Evolutionary conservation across 2,888 invertebrate genomes (phyloP), one percentile per base, ranked within the genome.

Genomic region (Pasiphila rectangulata): DNA sequence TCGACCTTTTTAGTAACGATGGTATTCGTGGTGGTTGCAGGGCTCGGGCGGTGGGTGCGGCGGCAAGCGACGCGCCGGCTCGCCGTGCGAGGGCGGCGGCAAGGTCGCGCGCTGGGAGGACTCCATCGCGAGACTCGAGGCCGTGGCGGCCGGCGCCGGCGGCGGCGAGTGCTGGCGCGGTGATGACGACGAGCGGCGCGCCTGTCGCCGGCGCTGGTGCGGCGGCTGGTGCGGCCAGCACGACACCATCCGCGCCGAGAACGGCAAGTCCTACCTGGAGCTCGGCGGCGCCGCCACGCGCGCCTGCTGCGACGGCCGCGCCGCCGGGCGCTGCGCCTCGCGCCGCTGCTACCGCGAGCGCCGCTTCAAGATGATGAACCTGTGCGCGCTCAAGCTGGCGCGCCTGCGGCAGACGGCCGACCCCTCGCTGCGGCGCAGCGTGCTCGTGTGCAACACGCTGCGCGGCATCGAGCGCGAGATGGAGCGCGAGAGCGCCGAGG

Each of bases 391-490:
- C 79, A 98, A 98, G 85, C 89, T 98, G 59, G 95, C 95, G 71
- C 91, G 95, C 65, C 94, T 95, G 69, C 92, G 96, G 43, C 96
- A 96, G 79, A 95, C 95, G 61, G 94, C 96, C 44, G 97, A 97
- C 78, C 96, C 97, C 29, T 95, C 96, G 52, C 89, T 98, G 49
- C 92, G 96, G 65, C 93, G 96, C 54, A 97, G 96, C 35, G 97
- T 98, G 73, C 92, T 98, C 54, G 97, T 98, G 69, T 96, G 96
- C 90, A 97, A 97, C 83, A 97, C 97, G 45, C 79, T 97, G 57
- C 93, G 96, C 75, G 92, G 94, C 75, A 94, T 97, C 71, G 97
- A 97, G 83, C 91, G 94, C 44, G 97, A 97, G 84, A 95, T 97
- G 92, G 96, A 96, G 77, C 86, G 92, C 48, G 93, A 92, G 75